Base-by-base conservation (phyloP, 2,797 vertebrate genomes). In the Poeciliopsis presidionis region DNA sequence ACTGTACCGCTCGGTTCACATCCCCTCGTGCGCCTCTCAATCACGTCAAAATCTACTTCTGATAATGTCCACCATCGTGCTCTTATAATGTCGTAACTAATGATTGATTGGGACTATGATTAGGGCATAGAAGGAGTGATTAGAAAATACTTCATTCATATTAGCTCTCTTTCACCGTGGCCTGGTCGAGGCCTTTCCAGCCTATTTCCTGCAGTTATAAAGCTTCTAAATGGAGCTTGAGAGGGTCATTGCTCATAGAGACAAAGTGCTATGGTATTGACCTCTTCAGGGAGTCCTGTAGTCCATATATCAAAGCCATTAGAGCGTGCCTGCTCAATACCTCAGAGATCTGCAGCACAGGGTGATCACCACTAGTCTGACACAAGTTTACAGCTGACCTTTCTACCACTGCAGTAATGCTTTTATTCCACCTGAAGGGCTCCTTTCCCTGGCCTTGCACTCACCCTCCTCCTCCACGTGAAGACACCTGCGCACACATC, bases 321-420 rank as follows among this genome's bases (percentile, higher is more conserved):
- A 94, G 90, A 93, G 86, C 88, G 85, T 94, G 90, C 81, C 86
- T 87, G 83, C 95, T 96, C 96, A 95, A 96, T 96, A 96, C 88
- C 92, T 90, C 91, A 90, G 87, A 95, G 95, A 95, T 95, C 94
- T 94, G 94, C 94, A 79, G 91, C 90, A 87, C 92, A 88, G 92
- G 93, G 95, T 94, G 95, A 95, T 95, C 90, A 95, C 93, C 82
- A 93, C 94, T 91, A 91, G 87, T 93, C 94, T 94, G 94, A 95
- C 93, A 94, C 88, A 95, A 91, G 91, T 94, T 94, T 95, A 95
- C 95, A 94, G 93, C 89, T 95, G 95, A 97, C 96, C 96, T 96
- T 96, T 96, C 91, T 85, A 14, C 86, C 82, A 90, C 91, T 88
- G 90, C 90, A 91, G 91, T 91, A 91, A 95, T 93, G 93, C 88